Percentiles rank a stretch among this genome's conserved stretches.
Evolutionary conservation across 2,797 vertebrate species (phyloP).

Genomic region (Dromococcyx pavoninus): DNA sequence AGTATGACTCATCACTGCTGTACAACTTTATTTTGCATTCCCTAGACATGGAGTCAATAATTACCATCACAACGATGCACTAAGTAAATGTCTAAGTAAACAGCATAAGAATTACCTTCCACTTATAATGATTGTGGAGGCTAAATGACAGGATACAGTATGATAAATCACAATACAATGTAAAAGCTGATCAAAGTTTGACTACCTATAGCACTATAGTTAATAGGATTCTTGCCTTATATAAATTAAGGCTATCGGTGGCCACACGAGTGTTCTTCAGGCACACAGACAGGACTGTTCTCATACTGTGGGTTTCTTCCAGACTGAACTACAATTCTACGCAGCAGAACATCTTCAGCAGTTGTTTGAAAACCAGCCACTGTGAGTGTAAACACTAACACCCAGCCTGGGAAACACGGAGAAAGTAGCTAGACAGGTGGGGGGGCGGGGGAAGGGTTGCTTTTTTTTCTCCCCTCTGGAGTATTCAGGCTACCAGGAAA

Average conservation of each 20-base stretch:
- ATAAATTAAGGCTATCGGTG: not conserved
- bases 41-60: not conserved
- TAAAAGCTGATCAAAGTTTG: not conserved
- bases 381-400: not conserved
- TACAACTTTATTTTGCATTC: not conserved
- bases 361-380: not conserved
- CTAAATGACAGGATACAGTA: not conserved
- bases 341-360: not conserved
- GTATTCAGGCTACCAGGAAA: not conserved
- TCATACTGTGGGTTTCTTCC: not conserved
- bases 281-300: not conserved
- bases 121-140: not conserved
- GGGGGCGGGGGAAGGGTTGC: rapidly evolving
- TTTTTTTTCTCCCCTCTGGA: not conserved
- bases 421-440: not conserved
- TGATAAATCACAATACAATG: not conserved
- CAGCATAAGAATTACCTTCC: not conserved
- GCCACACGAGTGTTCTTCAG: not conserved
- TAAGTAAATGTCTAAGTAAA: not conserved
- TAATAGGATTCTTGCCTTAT: not conserved
- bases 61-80: not conserved
- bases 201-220: not conserved
- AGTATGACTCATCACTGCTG: not conserved
- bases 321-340: not conserved
- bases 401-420: not conserved